These are phyloP conservation scores for Colletes latitarsis DNA, from an alignment of 1,140 invertebrate species.

Conservation along the genomic window DNA sequence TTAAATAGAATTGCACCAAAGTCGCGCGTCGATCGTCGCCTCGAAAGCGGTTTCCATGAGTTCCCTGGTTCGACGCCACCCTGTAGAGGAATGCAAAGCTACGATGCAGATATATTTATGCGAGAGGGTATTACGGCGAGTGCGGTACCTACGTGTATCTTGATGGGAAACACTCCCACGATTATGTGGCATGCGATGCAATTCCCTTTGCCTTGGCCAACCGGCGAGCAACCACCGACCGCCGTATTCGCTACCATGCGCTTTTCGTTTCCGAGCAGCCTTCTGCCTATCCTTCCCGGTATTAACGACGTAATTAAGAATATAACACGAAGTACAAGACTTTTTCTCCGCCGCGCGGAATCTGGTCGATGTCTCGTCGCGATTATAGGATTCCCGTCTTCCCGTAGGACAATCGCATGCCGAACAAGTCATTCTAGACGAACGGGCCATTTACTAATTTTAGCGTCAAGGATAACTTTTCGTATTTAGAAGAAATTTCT, in stretches of 20 bases:
- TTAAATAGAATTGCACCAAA: no score
- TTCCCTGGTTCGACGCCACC: constrained; percentile 57
- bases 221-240: constrained; percentile 62
- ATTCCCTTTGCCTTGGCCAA: constrained; percentile 75
- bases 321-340: constrained; percentile 26
- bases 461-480: no score
- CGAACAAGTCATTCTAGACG: no score
- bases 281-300: constrained; percentile 55
- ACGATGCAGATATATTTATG: constrained; percentile 75
- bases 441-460: no score
- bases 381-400: constrained; percentile 4
- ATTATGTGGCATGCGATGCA: constrained; percentile 79
- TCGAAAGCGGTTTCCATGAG: neutral
- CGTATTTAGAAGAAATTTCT: no score
- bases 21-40: no score
- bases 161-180: constrained; percentile 80
- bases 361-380: constrained; percentile 9
- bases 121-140: constrained; percentile 74
- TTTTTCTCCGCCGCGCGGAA: neutral
- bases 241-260: constrained; percentile 17
- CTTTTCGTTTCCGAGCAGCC: constrained; percentile 19
- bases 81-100: constrained; percentile 70
- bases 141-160: constrained; percentile 77
- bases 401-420: constrained; percentile 11
- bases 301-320: constrained; percentile 74